These are phyloP conservation scores for Acromyrmex heyeri DNA, from an alignment of 1,140 invertebrate genomes.

Conservation along the genomic window DNA sequence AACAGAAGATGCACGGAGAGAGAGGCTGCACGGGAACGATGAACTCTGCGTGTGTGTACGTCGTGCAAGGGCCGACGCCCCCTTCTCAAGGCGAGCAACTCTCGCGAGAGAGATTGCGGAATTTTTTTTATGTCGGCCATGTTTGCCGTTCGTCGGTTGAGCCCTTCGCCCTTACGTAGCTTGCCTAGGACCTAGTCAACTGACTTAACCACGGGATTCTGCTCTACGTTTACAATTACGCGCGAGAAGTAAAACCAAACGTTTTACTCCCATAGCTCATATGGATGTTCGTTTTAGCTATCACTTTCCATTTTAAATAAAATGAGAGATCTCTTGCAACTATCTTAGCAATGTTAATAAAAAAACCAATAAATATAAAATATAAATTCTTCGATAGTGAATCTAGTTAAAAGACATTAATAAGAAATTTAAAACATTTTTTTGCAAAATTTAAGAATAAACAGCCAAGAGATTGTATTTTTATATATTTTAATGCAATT, in stretches of 20 bases:
- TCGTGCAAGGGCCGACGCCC: slow-evolving; percentile 80
- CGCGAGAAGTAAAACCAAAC: not conserved
- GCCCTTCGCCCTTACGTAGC: slow-evolving; percentile 19
- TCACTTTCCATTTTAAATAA: not conserved
- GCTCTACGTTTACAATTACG: slow-evolving; percentile 11
- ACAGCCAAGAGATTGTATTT: not conserved
- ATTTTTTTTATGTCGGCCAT: slow-evolving; percentile 76
- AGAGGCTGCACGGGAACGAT: slow-evolving; percentile 69
- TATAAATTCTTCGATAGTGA: not conserved
- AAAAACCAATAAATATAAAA: not conserved
- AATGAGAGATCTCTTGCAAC: not conserved
- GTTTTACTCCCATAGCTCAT: not conserved
- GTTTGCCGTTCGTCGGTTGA: slow-evolving; percentile 54
- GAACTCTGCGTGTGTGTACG: slow-evolving; percentile 75
- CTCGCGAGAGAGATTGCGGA: slow-evolving; percentile 78
- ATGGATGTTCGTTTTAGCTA: not conserved
- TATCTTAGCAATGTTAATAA: not conserved
- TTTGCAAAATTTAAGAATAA: not conserved
- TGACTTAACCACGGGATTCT: not conserved
- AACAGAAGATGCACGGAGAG: slow-evolving; percentile 48
- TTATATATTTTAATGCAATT: not conserved
- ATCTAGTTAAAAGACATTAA: not conserved
- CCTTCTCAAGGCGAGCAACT: slow-evolving; percentile 83
- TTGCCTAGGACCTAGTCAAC: slow-evolving; percentile 10
- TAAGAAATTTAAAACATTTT: not conserved